Base-by-base conservation (phyloP, 2,113 vertebrate species). In the Delphinus delphis region DNA sequence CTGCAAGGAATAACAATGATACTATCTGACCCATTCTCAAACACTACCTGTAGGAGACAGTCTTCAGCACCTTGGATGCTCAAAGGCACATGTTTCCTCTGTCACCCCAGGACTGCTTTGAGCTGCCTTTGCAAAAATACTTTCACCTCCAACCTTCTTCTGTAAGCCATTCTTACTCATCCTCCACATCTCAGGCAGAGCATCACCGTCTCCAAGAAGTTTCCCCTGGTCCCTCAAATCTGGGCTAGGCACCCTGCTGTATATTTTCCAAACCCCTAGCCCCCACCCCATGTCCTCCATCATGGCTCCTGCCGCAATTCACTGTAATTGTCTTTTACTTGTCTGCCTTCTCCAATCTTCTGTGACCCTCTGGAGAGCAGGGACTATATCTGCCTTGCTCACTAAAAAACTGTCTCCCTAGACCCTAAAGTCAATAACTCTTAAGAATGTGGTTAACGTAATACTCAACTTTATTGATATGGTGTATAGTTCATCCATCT, bases 401-500 rank as follows among this genome's bases (percentile, higher is more conserved):
- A 91, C 38, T 95, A 82, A 87, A 92, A 92, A 70, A 88, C 60
- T 33, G 55, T 97, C 95, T 97, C 80, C 8, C 41, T 33, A 96
- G 92, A 81, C 67, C 71, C 74, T 93, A 70, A 96, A 93, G 87
- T 96, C 97, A 98, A 97, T 97, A 97, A 97, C 95, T 92, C 87
- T 77, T 81, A 93, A 94, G 90, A 96, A 95, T 90, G 62, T 23
- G 85, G 84, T 95, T 93, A 97, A 93, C 79, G 81, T 89, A 97
- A 94, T 85, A 95, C 84, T 96, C 55, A 96, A 94, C 92, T 96
- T 96, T 97, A 97, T 95, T 95, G 97, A 97, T 96, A 93, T 6
- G 88, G 44, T 92, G 50, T 81, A 96, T 4, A 26, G 77, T 85
- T 85, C 96, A 97, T 97, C 73, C 92, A 96, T 96, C 96, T 97